A percentile compares a stretch with the other conserved stretches of the same genome.
Evolutionary conservation across 2,113 vertebrate genomes (phyloP).

Genomic region (Calyptomena viridis): DNA sequence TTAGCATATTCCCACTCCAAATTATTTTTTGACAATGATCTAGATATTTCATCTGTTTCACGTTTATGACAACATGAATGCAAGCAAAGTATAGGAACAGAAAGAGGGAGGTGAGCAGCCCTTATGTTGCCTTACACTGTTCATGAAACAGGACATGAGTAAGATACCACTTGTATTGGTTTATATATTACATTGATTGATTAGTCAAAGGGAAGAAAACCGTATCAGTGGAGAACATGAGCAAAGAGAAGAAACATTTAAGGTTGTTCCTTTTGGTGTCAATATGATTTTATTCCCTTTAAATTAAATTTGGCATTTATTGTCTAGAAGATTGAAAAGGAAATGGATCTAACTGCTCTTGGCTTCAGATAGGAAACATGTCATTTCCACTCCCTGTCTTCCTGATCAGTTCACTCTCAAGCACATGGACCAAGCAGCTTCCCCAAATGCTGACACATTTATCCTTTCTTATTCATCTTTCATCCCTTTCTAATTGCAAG

Average conservation of each 20-base stretch:
- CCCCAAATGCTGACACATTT: background rate
- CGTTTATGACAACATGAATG: background rate
- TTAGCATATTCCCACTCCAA: background rate
- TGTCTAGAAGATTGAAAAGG: background rate
- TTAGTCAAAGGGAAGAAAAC: background rate
- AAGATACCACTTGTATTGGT: background rate
- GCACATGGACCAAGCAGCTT: background rate
- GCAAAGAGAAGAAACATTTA: background rate
- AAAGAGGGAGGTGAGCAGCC: background rate
- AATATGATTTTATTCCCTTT: background rate
- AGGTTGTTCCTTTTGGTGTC: background rate
- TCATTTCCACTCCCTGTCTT: background rate
- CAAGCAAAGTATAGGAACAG: background rate
- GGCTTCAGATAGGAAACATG: background rate
- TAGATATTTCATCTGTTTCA: background rate
- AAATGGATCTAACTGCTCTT: background rate
- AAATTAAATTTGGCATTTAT: background rate
- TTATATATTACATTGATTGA: background rate
- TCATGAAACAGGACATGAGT: background rate
- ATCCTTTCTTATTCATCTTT: background rate
- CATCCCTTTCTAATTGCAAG: background rate
- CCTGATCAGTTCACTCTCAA: background rate
- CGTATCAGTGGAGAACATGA: background rate
- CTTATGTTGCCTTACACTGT: background rate
- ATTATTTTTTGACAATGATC: background rate